Percentiles rank a stretch among this genome's conserved stretches.
Conservation (phyloP, 2,888 invertebrate genomes). For the Germaria angustata region DNA sequence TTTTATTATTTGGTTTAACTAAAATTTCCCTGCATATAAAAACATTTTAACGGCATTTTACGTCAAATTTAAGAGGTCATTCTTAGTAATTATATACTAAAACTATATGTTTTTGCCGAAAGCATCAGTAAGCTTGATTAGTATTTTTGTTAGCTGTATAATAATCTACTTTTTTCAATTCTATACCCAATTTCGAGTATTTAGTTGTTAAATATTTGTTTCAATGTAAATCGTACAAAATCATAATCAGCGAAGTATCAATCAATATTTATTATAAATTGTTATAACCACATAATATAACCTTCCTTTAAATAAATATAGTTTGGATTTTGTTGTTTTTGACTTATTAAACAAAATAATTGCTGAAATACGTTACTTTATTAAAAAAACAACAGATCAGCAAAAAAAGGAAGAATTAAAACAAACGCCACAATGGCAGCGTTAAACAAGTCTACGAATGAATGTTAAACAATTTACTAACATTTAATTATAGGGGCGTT, state of each 20-base stretch:
- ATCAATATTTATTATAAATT: not conserved
- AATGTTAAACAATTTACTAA: constrained; percentile 4
- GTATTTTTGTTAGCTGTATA: too few species aligned
- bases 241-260: not conserved
- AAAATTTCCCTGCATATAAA: too few species aligned
- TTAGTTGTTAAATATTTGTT: too few species aligned
- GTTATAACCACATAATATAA: constrained; percentile 6
- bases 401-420: not conserved
- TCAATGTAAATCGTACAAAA: not conserved
- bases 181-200: too few species aligned
- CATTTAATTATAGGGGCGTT: constrained; percentile 28
- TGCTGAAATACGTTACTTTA: not conserved
- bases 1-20: too few species aligned
- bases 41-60: too few species aligned
- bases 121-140: too few species aligned
- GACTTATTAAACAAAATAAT: constrained; percentile 11
- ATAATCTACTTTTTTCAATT: too few species aligned
- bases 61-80: too few species aligned
- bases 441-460: not conserved
- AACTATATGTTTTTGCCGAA: too few species aligned
- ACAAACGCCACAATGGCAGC: not conserved
- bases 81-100: too few species aligned
- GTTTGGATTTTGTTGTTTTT: constrained; percentile 1
- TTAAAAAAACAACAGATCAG: constrained; percentile 7
- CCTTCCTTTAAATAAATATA: constrained; percentile 22